Percentiles rank a stretch among this genome's conserved stretches.
These are phyloP conservation scores for Napeogenes inachia DNA, from an alignment of 2,888 invertebrate genomes.

Conservation along the genomic window DNA sequence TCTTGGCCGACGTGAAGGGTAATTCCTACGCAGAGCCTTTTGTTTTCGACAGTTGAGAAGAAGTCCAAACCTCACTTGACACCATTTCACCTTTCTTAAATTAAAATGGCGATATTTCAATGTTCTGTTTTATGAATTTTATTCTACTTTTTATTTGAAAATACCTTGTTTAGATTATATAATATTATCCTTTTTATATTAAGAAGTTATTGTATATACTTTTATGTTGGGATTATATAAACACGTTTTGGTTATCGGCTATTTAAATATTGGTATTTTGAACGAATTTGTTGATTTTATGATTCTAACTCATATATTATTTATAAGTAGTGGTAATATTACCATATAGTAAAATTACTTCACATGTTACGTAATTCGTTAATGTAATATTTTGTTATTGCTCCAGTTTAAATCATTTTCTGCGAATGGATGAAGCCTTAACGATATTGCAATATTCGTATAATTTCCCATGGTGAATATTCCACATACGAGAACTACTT, in stretches of 20 bases:
- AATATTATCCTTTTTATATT: neutral
- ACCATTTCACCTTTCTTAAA: constrained; percentile 70
- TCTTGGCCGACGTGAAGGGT: constrained; percentile 32
- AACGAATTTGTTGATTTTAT: too few relatives aligned
- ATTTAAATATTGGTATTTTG: too few relatives aligned
- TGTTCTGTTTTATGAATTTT: constrained; percentile 3
- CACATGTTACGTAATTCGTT: neutral
- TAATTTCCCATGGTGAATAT: constrained; percentile 54
- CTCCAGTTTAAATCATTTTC: neutral
- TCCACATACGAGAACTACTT: constrained; percentile 61
- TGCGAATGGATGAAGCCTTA: constrained; percentile 12
- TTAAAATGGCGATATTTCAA: constrained; percentile 47
- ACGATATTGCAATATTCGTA: constrained; percentile 30
- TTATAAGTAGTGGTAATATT: too few relatives aligned
- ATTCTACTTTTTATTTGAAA: neutral
- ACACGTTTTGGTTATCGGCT: neutral
- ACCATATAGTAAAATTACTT: neutral
- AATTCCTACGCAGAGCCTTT: constrained; percentile 44
- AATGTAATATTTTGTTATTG: neutral
- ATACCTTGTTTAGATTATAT: neutral
- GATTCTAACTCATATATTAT: too few relatives aligned
- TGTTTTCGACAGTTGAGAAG: constrained; percentile 66
- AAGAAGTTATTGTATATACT: neutral
- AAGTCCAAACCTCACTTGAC: constrained; percentile 70
- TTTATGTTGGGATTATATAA: neutral